Evolutionary conservation across 2,797 vertebrate species (phyloP).

Genomic region (Decapterus maruadsi): DNA sequence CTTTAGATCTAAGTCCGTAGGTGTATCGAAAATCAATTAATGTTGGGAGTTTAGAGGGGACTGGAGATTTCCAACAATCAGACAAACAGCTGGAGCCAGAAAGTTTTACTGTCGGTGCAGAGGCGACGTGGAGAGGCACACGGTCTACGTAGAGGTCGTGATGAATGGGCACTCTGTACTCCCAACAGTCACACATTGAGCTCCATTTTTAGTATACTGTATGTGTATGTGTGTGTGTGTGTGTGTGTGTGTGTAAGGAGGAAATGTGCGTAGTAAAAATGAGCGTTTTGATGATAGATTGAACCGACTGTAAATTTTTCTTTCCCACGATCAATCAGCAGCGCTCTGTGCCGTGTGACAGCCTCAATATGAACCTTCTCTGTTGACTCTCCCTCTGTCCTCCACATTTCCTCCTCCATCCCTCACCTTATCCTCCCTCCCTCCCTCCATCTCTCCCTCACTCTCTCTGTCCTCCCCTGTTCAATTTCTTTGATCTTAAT

Average conservation of each 20-base stretch:
- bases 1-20: background rate
- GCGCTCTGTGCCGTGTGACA: slow-evolving; percentile 1
- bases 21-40: background rate
- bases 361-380: slow-evolving; percentile 18
- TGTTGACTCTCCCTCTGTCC: slow-evolving; percentile 4
- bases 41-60: background rate
- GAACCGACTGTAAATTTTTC: slow-evolving; percentile 46
- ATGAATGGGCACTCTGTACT: slow-evolving; percentile 64
- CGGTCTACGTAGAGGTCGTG: slow-evolving; percentile 5
- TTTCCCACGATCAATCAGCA: slow-evolving; percentile 71
- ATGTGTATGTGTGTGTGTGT: slow-evolving; percentile 10
- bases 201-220: slow-evolving; percentile 41
- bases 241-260: slow-evolving; percentile 21
- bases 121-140: slow-evolving; percentile 6
- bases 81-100: slow-evolving; percentile 5
- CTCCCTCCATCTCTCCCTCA: background rate
- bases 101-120: background rate
- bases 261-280: slow-evolving; percentile 43
- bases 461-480: slow-evolving; percentile 6
- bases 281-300: slow-evolving; percentile 54
- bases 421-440: slow-evolving; percentile 28
- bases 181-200: slow-evolving; percentile 40
- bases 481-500: slow-evolving; percentile 52
- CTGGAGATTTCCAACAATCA: background rate
- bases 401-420: slow-evolving; percentile 16